phyloP scores from a whole-genome alignment of 35 echinoderm and acorn worm genomes.

The Lytechinus variegatus region DNA sequence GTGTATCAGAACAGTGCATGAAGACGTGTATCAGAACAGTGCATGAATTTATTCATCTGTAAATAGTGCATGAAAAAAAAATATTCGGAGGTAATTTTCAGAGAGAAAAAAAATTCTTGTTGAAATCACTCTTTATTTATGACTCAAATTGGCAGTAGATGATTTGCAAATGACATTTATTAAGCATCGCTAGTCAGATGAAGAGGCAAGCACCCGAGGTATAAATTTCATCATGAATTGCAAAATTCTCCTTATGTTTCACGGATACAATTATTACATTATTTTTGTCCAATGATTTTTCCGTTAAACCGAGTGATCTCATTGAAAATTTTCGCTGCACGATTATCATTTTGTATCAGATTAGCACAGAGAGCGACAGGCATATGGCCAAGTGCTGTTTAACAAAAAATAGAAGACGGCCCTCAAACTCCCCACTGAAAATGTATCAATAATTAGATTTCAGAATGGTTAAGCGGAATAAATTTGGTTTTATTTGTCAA shows the following conservation, averaged over 20 bases:
- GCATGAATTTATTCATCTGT: too few relatives aligned
- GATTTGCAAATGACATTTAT: constrained; percentile 5
- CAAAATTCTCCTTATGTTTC: constrained; percentile 19
- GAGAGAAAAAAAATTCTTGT: background rate
- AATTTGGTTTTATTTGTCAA: constrained; percentile 46
- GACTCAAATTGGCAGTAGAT: constrained; percentile 11
- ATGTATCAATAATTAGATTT: constrained; percentile 28
- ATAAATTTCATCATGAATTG: constrained; percentile 6
- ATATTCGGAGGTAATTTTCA: background rate
- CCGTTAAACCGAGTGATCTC: background rate
- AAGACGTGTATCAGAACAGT: too few relatives aligned
- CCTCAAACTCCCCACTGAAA: constrained; percentile 29
- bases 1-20: too few relatives aligned
- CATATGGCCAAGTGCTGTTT: background rate
- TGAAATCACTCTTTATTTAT: background rate
- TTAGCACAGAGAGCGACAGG: background rate
- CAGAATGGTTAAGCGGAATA: constrained; percentile 29
- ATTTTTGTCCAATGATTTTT: constrained; percentile 14
- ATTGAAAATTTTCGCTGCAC: constrained; percentile 6
- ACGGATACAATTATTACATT: constrained; percentile 14
- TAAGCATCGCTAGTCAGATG: background rate
- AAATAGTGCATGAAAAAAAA: background rate
- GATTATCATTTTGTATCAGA: constrained; percentile 49
- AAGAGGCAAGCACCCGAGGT: background rate
- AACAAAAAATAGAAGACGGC: background rate